A percentile compares a stretch with the other conserved stretches of the same genome.
phyloP scores from a whole-genome alignment of 2,797 vertebrate species.

The Dallia pectoralis region DNA sequence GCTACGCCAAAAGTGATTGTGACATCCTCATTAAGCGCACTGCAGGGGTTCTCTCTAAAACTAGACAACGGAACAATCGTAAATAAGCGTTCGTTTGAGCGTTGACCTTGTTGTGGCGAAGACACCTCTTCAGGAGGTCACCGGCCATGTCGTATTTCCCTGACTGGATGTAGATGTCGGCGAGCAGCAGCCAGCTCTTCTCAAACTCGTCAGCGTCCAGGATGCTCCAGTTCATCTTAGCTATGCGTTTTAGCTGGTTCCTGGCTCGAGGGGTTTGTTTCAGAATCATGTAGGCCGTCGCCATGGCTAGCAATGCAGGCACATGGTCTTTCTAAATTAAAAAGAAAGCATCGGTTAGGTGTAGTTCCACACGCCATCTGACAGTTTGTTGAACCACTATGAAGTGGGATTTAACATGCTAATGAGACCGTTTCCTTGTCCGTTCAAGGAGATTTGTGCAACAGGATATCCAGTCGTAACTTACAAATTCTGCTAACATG shows the following conservation, averaged over 20 bases:
- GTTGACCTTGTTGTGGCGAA: slow-evolving; percentile 89
- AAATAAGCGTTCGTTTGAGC: background rate
- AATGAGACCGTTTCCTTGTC: background rate
- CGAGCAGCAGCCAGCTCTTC: slow-evolving; percentile 96
- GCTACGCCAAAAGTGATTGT: background rate
- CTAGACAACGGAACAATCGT: background rate
- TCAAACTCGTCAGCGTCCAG: slow-evolving; percentile 96
- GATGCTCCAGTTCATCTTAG: slow-evolving; percentile 96
- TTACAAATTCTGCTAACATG: background rate
- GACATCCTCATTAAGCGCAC: background rate
- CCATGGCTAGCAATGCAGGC: slow-evolving; percentile 93
- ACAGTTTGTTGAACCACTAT: background rate
- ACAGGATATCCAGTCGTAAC: background rate
- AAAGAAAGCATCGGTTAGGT: slow-evolving; percentile 35
- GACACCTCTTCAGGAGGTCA: slow-evolving; percentile 89
- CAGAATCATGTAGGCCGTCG: slow-evolving; percentile 95
- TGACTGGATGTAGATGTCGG: slow-evolving; percentile 97
- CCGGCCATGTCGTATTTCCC: slow-evolving; percentile 94
- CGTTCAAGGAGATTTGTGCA: background rate
- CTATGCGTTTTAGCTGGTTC: slow-evolving; percentile 93
- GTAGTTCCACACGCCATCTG: background rate
- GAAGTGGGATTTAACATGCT: background rate
- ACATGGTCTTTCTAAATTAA: slow-evolving; percentile 87
- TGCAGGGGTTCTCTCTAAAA: background rate
- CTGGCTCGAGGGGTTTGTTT: slow-evolving; percentile 93